Evolutionary conservation across 2,113 vertebrate genomes (phyloP), one percentile per base, ranked within the genome.

Genomic region (Xyliphius kryptos): DNA sequence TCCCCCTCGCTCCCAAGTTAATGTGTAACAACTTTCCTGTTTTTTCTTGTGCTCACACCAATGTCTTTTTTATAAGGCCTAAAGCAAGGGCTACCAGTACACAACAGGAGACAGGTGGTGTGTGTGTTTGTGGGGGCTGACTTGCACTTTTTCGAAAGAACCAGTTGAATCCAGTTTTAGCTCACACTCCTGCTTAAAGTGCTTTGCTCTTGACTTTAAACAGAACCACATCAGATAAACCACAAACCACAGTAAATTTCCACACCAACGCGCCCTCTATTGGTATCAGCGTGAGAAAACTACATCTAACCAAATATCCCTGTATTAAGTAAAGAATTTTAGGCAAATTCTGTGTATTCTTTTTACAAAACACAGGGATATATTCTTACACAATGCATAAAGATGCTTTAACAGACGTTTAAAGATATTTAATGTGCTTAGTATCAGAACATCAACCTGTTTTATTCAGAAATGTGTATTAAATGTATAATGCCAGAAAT

Each of bases 51-150:
- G 43, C 13, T 38, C 51, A 51, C 61, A 52, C 49, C 61, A 16
- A 17, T 36, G 47, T 61, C 36, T 57, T 17, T 67, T 67, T 58
- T 69, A 73, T 62, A 70, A 70, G 72, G 72, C 59, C 19, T 50
- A 54, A 26, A 48, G 52, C 50, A 17, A 14, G 3, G 40, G 40
- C 2, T 46, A 13, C 43, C 14, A 46, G n/a, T n/a, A 46, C 43
- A 14, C 43, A 46, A 13, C 8, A 15, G 9, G 43, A 46, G 6
- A 46, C 13, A n/a, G 43, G 14, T 6, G 43, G 14, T n/a, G 54
- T 56, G 54, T 56, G 36, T 21, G 55, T 43, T 6, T 43, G 17
- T 46, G 20, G 8, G 13, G 1, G 8, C 11, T 4, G 19, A 21
- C 21, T 43, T 13, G 40, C n/a, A 43, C 19, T 15, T 41, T 56